phyloP scores from a whole-genome alignment of 2,888 invertebrate genomes.

The Nipponacmea schrenckii region DNA sequence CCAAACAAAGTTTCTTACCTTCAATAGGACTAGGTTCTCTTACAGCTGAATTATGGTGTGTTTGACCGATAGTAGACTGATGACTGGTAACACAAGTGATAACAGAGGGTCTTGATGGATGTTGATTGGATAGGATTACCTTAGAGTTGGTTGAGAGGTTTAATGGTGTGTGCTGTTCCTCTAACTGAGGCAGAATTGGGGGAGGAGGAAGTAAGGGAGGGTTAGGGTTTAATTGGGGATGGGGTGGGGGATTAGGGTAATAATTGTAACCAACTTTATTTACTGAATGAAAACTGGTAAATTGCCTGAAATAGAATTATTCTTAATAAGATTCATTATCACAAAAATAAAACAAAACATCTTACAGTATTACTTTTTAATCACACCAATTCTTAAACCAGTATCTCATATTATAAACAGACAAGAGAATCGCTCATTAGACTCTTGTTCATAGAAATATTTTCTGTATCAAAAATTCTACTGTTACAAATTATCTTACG shows the following conservation, averaged over 20 bases:
- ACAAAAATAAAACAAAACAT: no score
- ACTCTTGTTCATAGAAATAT: not conserved
- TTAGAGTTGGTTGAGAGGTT: conserved; percentile 18
- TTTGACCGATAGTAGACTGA: not conserved
- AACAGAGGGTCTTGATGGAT: conserved; percentile 45
- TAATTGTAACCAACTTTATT: conserved; percentile 14
- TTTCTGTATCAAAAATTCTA: not conserved
- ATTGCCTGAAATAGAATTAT: conserved; percentile 33
- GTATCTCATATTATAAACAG: no score
- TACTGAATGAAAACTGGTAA: conserved; percentile 34
- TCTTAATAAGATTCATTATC: no score
- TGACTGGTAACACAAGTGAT: conserved; percentile 45
- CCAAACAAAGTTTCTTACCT: not conserved
- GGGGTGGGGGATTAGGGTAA: conserved; percentile 8
- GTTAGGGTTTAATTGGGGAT: not conserved
- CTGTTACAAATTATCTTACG: conserved; percentile 41
- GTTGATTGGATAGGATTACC: not conserved
- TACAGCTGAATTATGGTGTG: conserved; percentile 8
- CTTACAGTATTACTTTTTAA: no score
- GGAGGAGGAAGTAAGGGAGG: conserved; percentile 14
- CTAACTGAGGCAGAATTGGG: conserved; percentile 7
- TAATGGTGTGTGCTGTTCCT: conserved; percentile 19
- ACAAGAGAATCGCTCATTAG: not conserved
- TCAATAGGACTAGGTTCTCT: not conserved
- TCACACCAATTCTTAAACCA: no score